Base-by-base conservation (phyloP, 2,113 vertebrate genomes). In the Toxotes jaculatrix region DNA sequence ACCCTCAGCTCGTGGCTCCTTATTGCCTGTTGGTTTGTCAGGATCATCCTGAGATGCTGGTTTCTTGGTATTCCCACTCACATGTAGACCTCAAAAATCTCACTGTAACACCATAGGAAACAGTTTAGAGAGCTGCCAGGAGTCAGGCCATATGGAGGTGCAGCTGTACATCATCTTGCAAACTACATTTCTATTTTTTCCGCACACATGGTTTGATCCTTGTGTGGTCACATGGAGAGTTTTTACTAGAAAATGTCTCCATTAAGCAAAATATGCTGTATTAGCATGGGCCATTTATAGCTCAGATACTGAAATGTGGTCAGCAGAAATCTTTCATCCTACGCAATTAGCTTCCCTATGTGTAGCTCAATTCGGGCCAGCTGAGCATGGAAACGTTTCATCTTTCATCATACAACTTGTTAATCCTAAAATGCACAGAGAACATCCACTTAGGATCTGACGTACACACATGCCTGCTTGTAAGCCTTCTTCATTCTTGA, bases 171-270 rank as follows among this genome's bases (percentile, higher is more conserved):
- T 19, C 17, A 42, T 23, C 14, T 11, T 23, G n/a, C n/a, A 56
- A 56, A 27, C 12, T 40, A 16, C 11, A 40, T 40, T 19, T 36
- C 21, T 74, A 7, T 3, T 31, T 21, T 38, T 17, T 57, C 7
- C 7, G 57, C 27, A 31, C 32, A 53, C 5, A 38, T 7, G 21
- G 57, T 27, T 47, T 27, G 31, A 38, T 77, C 19, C 45, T 55
- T 51, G 14, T 3, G 47, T 67, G 77, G 27, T 38, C 23, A 53
- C 6, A 7, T 13, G 1, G 1, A 21, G n/a, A 55, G 40, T 43
- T 66, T 73, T 77, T 68, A 59, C 49, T 56, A 63, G 49, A 10
- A 68, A 65, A 80, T 55, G 12, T 71, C 11, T 53, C 45, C 38
- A 23, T 53, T 45, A 31, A 75, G 63, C 9, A 45, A 59, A 74